These are phyloP conservation scores for Albula goreensis DNA, from an alignment of 2,113 vertebrate species.

Conservation along the genomic window DNA sequence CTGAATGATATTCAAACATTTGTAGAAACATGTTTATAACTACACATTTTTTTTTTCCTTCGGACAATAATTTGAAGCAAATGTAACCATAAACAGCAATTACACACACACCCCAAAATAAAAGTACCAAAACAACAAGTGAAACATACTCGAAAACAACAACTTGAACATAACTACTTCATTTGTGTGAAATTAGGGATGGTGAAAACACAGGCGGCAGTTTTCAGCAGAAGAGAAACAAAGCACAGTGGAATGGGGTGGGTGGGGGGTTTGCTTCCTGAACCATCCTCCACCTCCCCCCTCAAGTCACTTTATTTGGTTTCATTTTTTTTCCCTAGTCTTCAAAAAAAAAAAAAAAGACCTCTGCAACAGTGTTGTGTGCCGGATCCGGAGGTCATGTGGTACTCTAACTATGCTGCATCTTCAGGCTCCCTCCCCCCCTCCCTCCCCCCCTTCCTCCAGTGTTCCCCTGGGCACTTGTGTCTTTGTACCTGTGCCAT, in stretches of 20 bases:
- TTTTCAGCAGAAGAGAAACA: conserved; percentile 1
- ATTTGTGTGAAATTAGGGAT: background rate
- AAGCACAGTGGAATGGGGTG: conserved; percentile 38
- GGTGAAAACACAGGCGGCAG: background rate
- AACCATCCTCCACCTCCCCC: conserved; percentile 65
- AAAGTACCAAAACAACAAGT: background rate
- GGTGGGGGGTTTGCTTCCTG: conserved; percentile 50
- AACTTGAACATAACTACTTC: background rate
- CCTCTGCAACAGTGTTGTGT: conserved; percentile 16
- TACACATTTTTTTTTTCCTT: background rate
- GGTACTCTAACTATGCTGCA: background rate
- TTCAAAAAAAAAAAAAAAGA: conserved; percentile 10
- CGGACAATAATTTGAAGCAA: conserved; percentile 7
- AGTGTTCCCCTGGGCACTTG: too few relatives aligned
- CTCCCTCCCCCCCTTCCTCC: too few relatives aligned
- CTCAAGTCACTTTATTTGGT: conserved; percentile 63
- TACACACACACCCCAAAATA: background rate
- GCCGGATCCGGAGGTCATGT: background rate
- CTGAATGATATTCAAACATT: background rate
- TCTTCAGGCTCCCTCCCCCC: background rate
- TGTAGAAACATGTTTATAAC: background rate
- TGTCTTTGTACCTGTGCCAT: background rate
- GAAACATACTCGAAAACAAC: background rate
- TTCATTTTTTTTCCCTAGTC: conserved; percentile 56
- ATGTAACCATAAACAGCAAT: background rate